Conservation (phyloP, 2,888 invertebrate species). For the Parapristionchus giblindavisi region DNA sequence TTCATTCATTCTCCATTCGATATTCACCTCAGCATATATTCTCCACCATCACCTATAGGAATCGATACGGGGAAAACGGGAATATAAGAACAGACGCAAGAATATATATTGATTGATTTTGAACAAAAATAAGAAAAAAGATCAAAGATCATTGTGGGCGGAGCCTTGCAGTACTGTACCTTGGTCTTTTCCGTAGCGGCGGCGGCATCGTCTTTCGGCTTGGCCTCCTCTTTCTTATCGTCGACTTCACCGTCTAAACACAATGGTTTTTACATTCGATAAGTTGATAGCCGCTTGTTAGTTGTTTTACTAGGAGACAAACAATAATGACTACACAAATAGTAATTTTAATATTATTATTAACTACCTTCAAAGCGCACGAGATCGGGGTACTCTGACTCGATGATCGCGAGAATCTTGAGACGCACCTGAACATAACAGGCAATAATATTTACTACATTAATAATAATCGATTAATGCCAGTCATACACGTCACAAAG, state of each 20-base stretch:
- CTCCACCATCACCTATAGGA: conserved; percentile 43
- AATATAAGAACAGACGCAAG: background rate
- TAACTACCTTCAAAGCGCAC: conserved; percentile 39
- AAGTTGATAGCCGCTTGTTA: too few species aligned
- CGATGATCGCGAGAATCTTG: conserved; percentile 55
- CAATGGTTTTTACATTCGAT: background rate
- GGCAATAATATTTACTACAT: background rate
- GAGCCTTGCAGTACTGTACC: conserved; percentile 7
- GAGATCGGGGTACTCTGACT: conserved; percentile 55
- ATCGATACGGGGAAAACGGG: background rate
- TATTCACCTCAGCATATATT: conserved; percentile 40
- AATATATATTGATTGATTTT: background rate
- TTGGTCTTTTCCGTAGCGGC: conserved; percentile 1
- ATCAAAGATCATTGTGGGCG: too few species aligned
- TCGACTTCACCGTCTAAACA: conserved; percentile 32
- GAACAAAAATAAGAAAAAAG: background rate
- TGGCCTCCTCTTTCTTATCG: conserved; percentile 10
- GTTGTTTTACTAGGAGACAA: too few species aligned
- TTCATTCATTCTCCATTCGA: conserved; percentile 33
- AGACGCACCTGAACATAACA: conserved; percentile 45
- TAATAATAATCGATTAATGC: too few species aligned
- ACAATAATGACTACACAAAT: too few species aligned
- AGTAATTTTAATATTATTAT: background rate
- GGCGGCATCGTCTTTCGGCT: conserved; percentile 40
- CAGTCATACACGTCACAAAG: too few species aligned